These are phyloP conservation scores for Aphidoletes aphidimyza DNA, from an alignment of 2,888 invertebrate genomes.

Conservation along the genomic window DNA sequence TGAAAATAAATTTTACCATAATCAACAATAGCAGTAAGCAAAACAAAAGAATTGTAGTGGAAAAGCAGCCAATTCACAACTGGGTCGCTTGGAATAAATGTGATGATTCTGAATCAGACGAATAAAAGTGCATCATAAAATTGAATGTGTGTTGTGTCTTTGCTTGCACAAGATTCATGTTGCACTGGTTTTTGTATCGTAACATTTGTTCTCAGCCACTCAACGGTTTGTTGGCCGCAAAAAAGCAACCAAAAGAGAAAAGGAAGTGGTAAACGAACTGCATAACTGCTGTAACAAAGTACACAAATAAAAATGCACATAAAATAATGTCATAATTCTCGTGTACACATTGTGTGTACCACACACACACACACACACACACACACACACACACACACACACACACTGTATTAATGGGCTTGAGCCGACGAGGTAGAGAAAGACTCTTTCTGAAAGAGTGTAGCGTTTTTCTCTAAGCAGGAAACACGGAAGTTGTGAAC, in stretches of 20 bases:
- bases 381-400: too few relatives aligned
- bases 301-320: constrained; percentile 51
- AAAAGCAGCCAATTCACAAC: not conserved
- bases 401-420: not conserved
- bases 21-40: constrained; percentile 13
- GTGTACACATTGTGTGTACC: too few relatives aligned
- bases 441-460: not conserved
- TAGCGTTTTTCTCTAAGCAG: constrained; percentile 1
- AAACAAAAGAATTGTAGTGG: constrained; percentile 44
- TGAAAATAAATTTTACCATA: constrained; percentile 30
- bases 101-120: too few relatives aligned
- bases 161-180: too few relatives aligned
- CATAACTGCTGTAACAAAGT: constrained; percentile 37
- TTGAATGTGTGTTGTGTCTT: too few relatives aligned
- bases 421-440: not conserved
- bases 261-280: constrained; percentile 47
- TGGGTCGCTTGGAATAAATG: too few relatives aligned
- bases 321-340: constrained; percentile 46
- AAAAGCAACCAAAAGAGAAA: not conserved
- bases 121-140: too few relatives aligned
- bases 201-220: too few relatives aligned
- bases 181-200: too few relatives aligned
- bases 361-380: too few relatives aligned
- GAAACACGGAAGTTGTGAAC: constrained; percentile 28
- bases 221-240: not conserved